Evolutionary conservation across 2,113 vertebrate species (phyloP).

Genomic region (Myrmecophaga tridactyla): DNA sequence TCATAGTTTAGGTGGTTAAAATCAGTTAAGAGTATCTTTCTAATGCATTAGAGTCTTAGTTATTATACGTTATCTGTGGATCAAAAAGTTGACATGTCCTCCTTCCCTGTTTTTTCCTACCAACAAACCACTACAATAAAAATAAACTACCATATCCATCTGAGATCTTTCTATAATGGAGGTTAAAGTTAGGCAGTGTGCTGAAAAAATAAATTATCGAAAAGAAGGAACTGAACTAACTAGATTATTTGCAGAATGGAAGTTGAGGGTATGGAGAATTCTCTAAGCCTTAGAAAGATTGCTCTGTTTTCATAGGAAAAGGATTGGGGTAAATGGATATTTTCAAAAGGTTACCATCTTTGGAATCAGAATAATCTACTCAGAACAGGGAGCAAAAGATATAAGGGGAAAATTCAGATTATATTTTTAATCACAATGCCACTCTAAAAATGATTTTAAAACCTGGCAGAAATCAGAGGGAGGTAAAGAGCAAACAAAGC

Average conservation of each 20-base stretch:
- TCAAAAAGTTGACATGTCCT: too few relatives aligned
- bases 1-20: too few relatives aligned
- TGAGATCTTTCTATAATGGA: not conserved
- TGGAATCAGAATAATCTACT: not conserved
- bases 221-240: not conserved
- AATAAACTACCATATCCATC: not conserved
- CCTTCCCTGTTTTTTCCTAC: not conserved
- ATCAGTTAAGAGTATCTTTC: too few relatives aligned
- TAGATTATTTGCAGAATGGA: not conserved
- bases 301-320: not conserved
- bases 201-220: constrained; percentile 7
- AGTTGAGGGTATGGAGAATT: not conserved
- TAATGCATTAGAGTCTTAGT: too few relatives aligned
- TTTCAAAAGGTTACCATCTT: not conserved
- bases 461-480: not conserved
- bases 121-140: not conserved
- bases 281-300: not conserved
- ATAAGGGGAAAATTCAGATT: not conserved
- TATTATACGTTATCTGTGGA: too few relatives aligned
- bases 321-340: not conserved
- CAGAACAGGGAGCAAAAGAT: not conserved
- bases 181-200: not conserved
- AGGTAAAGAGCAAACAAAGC: not conserved
- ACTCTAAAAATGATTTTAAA: constrained; percentile 24
- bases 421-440: constrained; percentile 16